These are phyloP conservation scores for Schizopygopsis pylzovi DNA, from an alignment of 2,797 vertebrate species.

Conservation along the genomic window DNA sequence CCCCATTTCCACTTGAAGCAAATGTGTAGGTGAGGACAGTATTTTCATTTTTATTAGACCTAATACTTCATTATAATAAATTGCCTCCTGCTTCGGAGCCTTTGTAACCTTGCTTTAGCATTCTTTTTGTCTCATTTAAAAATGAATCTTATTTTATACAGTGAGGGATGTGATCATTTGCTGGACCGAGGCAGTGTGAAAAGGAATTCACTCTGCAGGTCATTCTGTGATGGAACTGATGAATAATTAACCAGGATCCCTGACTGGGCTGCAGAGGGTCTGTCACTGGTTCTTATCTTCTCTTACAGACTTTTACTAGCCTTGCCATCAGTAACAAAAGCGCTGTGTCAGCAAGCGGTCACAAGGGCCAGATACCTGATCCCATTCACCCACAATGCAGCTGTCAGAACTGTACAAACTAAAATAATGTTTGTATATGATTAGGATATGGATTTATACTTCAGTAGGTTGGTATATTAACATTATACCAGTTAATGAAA, in stretches of 20 bases:
- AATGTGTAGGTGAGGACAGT: neutral
- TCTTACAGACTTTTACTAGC: conserved; percentile 22
- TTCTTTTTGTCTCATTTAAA: neutral
- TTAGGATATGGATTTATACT: neutral
- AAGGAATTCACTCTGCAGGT: conserved; percentile 27
- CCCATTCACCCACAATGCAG: neutral
- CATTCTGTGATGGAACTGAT: conserved; percentile 5
- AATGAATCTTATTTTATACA: neutral
- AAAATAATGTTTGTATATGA: neutral
- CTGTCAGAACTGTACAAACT: conserved; percentile 27
- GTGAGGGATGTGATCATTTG: neutral
- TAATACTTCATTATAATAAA: neutral
- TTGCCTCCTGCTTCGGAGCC: neutral
- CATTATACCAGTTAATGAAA: neutral
- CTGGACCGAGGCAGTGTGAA: neutral
- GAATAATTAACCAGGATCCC: conserved; percentile 52
- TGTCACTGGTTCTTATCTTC: conserved; percentile 4
- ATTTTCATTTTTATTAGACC: neutral
- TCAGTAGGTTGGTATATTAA: neutral
- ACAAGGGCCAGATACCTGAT: conserved; percentile 38
- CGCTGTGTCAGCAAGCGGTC: conserved; percentile 19
- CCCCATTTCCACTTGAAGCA: neutral
- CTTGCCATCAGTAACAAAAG: conserved; percentile 21
- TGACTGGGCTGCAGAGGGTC: conserved; percentile 12
- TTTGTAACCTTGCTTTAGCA: neutral